These are phyloP conservation scores for Lineus longissimus DNA, from an alignment of 1,140 invertebrate species.

Conservation along the genomic window DNA sequence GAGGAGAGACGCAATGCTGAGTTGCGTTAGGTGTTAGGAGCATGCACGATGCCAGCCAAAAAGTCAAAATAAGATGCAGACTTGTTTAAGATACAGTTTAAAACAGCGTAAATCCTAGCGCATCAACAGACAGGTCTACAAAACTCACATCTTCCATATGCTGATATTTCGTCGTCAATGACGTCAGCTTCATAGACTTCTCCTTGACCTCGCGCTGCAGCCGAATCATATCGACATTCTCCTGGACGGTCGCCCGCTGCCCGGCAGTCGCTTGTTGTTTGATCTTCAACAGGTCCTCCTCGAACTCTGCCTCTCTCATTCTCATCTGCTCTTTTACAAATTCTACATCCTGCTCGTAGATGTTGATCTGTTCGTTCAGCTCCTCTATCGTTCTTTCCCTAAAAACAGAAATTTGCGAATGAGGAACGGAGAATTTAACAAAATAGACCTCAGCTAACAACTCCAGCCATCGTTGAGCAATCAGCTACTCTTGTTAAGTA, in stretches of 20 bases:
- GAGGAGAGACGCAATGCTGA: too few relatives aligned
- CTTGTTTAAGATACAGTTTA: too few relatives aligned
- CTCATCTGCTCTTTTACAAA: slow-evolving; percentile 50
- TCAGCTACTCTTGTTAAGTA: too few relatives aligned
- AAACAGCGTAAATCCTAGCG: too few relatives aligned
- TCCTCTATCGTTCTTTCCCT: slow-evolving; percentile 40
- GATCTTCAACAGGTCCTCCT: slow-evolving; percentile 51
- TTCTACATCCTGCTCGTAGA: slow-evolving; percentile 52
- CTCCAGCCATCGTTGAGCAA: too few relatives aligned
- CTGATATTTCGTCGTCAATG: slow-evolving; percentile 49
- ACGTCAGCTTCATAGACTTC: slow-evolving; percentile 48
- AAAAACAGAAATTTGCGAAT: slow-evolving; percentile 14
- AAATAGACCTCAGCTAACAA: too few relatives aligned
- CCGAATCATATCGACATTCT: slow-evolving; percentile 57
- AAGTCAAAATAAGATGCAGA: too few relatives aligned
- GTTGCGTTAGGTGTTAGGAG: too few relatives aligned
- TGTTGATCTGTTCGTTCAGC: slow-evolving; percentile 45
- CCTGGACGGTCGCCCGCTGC: slow-evolving; percentile 51
- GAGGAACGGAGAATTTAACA: too few relatives aligned
- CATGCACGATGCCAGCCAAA: too few relatives aligned
- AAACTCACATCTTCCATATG: slow-evolving; percentile 49
- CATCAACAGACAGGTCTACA: too few relatives aligned
- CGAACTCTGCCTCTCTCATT: slow-evolving; percentile 48
- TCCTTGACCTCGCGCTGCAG: slow-evolving; percentile 56
- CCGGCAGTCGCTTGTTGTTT: slow-evolving; percentile 51